Percentiles rank a stretch among this genome's conserved stretches.
These are phyloP conservation scores for Bibio marci DNA, from an alignment of 2,888 invertebrate species.

Conservation along the genomic window DNA sequence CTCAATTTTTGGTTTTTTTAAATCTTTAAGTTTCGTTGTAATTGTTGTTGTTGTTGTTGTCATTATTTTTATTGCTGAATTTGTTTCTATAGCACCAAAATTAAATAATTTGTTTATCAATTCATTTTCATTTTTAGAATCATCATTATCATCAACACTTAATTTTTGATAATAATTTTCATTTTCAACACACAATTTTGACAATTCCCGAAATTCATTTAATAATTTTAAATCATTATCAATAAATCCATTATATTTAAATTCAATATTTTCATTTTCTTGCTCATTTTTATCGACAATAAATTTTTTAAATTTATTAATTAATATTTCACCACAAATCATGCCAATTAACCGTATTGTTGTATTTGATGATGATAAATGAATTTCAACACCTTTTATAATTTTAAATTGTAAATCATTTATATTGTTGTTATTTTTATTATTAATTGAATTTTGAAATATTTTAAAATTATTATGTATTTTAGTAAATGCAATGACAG, in stretches of 20 bases:
- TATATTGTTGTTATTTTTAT: too few relatives aligned
- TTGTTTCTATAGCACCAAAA: too few relatives aligned
- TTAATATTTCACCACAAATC: conserved; percentile 49
- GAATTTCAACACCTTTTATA: conserved; percentile 46
- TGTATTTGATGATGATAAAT: conserved; percentile 45
- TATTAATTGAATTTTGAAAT: conserved; percentile 10
- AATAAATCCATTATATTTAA: conserved; percentile 44
- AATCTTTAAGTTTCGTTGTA: background rate
- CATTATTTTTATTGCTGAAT: too few relatives aligned
- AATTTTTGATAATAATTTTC: too few relatives aligned
- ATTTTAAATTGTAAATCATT: conserved; percentile 24
- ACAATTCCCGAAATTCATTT: conserved; percentile 27
- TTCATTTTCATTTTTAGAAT: too few relatives aligned
- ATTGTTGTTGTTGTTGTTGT: too few relatives aligned
- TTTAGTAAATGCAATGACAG: conserved; percentile 33
- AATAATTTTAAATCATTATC: conserved; percentile 32
- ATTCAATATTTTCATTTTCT: conserved; percentile 38
- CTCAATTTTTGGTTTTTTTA: background rate
- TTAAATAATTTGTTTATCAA: too few relatives aligned
- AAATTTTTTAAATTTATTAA: conserved; percentile 24
- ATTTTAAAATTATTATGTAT: conserved; percentile 13
- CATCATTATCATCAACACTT: too few relatives aligned
- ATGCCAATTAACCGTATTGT: conserved; percentile 52
- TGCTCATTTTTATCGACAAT: conserved; percentile 19
- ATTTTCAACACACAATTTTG: background rate